Percentiles rank a stretch among this genome's conserved stretches.
Evolutionary conservation across 2,888 invertebrate genomes (phyloP).

Genomic region (Eilema depressum): DNA sequence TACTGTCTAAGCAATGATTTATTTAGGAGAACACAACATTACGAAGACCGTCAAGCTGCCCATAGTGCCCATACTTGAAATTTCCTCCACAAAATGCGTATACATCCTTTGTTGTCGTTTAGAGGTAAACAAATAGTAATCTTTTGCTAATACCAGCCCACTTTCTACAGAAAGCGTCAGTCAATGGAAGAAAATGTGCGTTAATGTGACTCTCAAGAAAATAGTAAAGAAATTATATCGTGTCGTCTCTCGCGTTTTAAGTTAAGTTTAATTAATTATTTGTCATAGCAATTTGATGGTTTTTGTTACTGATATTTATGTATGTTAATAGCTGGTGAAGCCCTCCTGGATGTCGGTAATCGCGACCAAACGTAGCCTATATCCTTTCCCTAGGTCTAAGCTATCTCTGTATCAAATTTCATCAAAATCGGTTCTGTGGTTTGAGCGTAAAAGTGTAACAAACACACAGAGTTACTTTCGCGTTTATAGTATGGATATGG

Average conservation of each 20-base stretch:
- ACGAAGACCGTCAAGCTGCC: neutral
- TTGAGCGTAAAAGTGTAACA: no score
- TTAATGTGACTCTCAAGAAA: neutral
- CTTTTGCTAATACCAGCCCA: neutral
- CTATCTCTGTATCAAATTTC: no score
- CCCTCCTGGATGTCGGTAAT: no score
- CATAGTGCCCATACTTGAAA: neutral
- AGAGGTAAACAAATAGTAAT: neutral
- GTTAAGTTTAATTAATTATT: slow-evolving; percentile 1
- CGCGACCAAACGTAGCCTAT: no score
- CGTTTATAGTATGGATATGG: no score
- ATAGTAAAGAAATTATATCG: neutral
- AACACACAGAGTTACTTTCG: no score
- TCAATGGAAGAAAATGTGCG: slow-evolving; percentile 7
- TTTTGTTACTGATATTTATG: neutral
- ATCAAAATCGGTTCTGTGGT: no score
- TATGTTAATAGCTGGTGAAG: no score
- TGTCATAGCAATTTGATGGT: neutral
- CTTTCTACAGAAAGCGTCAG: neutral
- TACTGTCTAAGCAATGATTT: no score
- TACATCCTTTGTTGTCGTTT: slow-evolving; percentile 10
- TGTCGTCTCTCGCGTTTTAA: neutral
- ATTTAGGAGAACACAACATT: no score
- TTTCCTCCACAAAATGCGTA: slow-evolving; percentile 7
- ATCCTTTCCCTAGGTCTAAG: no score